A percentile compares a stretch with the other conserved stretches of the same genome.
These are phyloP conservation scores for Atrina japonica DNA, from an alignment of 2,888 invertebrate species.

Conservation along the genomic window DNA sequence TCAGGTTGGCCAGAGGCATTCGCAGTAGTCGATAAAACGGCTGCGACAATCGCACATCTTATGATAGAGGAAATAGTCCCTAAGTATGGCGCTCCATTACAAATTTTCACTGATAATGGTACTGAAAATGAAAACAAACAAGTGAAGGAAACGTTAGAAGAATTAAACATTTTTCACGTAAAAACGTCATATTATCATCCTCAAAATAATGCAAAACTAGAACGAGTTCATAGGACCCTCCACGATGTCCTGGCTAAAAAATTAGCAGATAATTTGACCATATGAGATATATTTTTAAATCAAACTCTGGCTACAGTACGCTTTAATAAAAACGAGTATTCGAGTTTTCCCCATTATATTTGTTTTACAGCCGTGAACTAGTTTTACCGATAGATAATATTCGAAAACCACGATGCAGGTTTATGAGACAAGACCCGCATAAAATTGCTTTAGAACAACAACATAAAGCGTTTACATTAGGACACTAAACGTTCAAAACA, in stretches of 20 bases:
- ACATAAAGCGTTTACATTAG: too few species aligned
- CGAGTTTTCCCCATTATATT: slow-evolving; percentile 43
- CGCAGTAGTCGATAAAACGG: too few species aligned
- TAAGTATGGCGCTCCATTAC: slow-evolving; percentile 35
- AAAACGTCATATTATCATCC: slow-evolving; percentile 34
- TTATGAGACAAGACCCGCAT: slow-evolving; percentile 41
- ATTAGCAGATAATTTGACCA: slow-evolving; percentile 23
- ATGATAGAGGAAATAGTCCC: slow-evolving; percentile 29
- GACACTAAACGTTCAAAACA: slow-evolving; percentile 41
- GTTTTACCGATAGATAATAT: slow-evolving; percentile 46
- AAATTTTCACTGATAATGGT: slow-evolving; percentile 41
- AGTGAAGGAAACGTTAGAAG: slow-evolving; percentile 29
- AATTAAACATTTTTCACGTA: slow-evolving; percentile 38
- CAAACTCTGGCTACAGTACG: slow-evolving; percentile 43
- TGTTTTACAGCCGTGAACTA: slow-evolving; percentile 45
- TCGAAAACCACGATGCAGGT: slow-evolving; percentile 40
- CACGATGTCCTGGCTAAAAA: slow-evolving; percentile 29
- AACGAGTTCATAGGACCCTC: slow-evolving; percentile 18
- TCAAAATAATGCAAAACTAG: slow-evolving; percentile 32
- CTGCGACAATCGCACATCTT: slow-evolving; percentile 19
- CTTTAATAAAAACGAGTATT: slow-evolving; percentile 39
- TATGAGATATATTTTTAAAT: slow-evolving; percentile 48
- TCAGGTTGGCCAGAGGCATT: slow-evolving; percentile 18
- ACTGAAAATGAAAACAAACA: slow-evolving; percentile 22
- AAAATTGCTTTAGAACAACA: too few species aligned